These are phyloP conservation scores for Sylvietta virens DNA, from an alignment of 2,113 vertebrate genomes.

Conservation along the genomic window DNA sequence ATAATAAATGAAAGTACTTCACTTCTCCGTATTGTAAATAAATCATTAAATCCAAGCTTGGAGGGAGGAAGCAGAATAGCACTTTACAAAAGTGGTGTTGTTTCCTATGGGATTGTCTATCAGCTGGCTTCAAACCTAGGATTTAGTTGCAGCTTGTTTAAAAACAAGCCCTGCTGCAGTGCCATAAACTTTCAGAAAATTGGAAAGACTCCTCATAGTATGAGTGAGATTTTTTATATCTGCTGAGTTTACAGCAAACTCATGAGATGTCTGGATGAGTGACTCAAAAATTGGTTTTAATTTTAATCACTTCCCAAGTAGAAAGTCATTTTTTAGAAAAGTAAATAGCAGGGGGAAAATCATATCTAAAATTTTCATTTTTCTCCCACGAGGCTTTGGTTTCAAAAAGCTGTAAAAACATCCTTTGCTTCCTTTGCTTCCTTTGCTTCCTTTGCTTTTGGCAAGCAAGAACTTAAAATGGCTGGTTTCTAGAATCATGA, in stretches of 20 bases:
- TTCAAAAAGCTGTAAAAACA: conserved; percentile 4
- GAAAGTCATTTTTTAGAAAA: background rate
- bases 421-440: background rate
- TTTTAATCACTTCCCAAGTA: background rate
- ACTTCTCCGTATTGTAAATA: conserved; percentile 5
- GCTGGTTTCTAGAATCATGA: background rate
- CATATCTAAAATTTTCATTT: background rate
- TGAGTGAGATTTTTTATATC: background rate
- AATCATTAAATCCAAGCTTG: background rate
- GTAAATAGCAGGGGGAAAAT: background rate
- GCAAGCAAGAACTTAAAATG: background rate
- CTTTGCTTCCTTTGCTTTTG: background rate
- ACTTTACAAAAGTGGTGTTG: background rate
- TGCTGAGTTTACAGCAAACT: background rate
- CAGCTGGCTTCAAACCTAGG: background rate
- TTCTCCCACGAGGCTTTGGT: background rate
- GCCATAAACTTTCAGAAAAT: background rate
- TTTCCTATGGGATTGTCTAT: background rate
- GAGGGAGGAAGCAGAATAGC: background rate
- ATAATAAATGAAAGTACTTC: conserved; percentile 1
- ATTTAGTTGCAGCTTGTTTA: conserved; percentile 3
- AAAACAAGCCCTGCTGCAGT: background rate
- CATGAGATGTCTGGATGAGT: background rate
- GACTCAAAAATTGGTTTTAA: background rate
- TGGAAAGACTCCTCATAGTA: background rate